phyloP scores from a whole-genome alignment of 2,113 vertebrate genomes.

The Trematomus loennbergii region DNA sequence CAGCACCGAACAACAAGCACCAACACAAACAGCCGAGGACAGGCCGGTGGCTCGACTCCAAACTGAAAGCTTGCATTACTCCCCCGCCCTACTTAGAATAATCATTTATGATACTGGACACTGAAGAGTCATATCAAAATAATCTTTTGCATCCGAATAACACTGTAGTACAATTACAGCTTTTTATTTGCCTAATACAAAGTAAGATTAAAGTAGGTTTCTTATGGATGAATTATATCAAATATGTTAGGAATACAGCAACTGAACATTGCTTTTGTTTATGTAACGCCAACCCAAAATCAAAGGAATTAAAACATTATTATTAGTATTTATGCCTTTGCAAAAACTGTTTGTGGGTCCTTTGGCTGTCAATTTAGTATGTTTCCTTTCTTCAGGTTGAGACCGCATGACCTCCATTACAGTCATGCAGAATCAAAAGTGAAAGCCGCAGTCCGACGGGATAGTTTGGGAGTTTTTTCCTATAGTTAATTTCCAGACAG shows the following conservation, averaged over 20 bases:
- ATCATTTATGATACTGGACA: not conserved
- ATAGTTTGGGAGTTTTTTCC: too few species aligned
- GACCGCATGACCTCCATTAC: not conserved
- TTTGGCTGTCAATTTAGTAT: not conserved
- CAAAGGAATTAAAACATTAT: not conserved
- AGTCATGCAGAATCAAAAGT: not conserved
- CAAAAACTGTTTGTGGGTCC: not conserved
- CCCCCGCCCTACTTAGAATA: not conserved
- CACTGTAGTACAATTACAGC: not conserved
- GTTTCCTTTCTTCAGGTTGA: not conserved
- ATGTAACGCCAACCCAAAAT: not conserved
- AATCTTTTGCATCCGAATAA: not conserved
- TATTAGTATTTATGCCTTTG: not conserved
- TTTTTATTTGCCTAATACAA: not conserved
- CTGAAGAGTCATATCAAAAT: not conserved
- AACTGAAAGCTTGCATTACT: slow-evolving; percentile 31
- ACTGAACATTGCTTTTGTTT: not conserved
- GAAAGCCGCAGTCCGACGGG: too few species aligned
- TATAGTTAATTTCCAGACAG: not conserved
- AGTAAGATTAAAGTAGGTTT: not conserved
- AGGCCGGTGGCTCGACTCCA: slow-evolving; percentile 50
- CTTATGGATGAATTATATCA: not conserved
- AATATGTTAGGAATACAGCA: not conserved
- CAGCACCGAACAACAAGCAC: slow-evolving; percentile 54
- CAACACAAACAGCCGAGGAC: slow-evolving; percentile 41